Evolutionary conservation across 2,113 vertebrate species (phyloP), one percentile per base, ranked within the genome.

Genomic region (Urocitellus parryii): DNA sequence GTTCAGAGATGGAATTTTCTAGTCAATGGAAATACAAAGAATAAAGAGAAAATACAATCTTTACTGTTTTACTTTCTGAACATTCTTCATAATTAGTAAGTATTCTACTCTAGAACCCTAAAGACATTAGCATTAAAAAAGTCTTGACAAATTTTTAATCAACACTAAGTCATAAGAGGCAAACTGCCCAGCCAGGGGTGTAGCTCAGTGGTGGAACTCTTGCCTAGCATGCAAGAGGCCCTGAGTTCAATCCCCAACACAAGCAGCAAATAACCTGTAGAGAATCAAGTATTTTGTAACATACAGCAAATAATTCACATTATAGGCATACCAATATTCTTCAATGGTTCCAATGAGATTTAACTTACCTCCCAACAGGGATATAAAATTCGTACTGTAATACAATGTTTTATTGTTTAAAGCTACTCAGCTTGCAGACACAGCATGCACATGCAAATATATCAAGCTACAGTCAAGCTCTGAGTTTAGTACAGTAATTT

Each of bases 381-480:
- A 96, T n/a, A 16, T 37, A 98, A 97, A 67, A 97, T 61, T 94
- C 96, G 2, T 89, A 83, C 72, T 97, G 87, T 78, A 98, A 98
- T 95, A 97, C 13, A 98, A 97, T 72, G 88, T 88, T 95, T 97
- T 63, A 96, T 61, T 95, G 80, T 90, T 96, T 96, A 70, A 97
- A 97, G 88, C 20, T 94, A 82, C 86, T 85, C 80, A 97, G 81
- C 95, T 95, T 97, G 92, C 90, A 98, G 58, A 97, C 96, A 86
- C 39, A 97, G 88, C 98, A 98, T 98, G 98, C 98, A 98, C 98
- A 98, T 98, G 98, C 98, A 98, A 58, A 87, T 95, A 86, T 63
- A 95, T 37, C 84, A 95, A 96, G 91, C 70, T 82, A 91, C 4
- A 76, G 92, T 92, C 89, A 98, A 97, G 85, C 80, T 45, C 45